A percentile compares a stretch with the other conserved stretches of the same genome.
Conservation (phyloP, 1,140 invertebrate genomes). For the Chironomus tepperi region DNA sequence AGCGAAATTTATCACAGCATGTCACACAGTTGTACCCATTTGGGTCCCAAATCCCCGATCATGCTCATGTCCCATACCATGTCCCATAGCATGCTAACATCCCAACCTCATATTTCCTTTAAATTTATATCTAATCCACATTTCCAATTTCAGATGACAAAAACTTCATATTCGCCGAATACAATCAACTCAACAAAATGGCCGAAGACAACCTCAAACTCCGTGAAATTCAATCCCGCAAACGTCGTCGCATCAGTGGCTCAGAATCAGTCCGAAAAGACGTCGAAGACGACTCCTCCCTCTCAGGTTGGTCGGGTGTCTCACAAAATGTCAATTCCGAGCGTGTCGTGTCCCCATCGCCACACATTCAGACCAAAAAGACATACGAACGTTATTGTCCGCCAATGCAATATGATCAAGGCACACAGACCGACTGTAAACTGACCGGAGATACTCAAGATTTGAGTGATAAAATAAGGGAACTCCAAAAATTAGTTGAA, state of each 20-base stretch:
- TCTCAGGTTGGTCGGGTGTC: not conserved
- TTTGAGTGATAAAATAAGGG: not conserved
- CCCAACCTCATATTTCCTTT: no score
- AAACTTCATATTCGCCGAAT: slow-evolving; percentile 2
- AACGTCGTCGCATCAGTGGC: slow-evolving; percentile 2
- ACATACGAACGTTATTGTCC: not conserved
- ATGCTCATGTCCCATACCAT: no score
- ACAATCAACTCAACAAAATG: not conserved
- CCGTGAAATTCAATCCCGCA: not conserved
- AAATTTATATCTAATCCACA: no score
- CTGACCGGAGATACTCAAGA: not conserved
- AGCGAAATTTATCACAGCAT: no score
- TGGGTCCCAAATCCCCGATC: no score
- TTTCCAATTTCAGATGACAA: not conserved
- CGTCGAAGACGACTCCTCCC: not conserved
- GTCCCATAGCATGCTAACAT: no score
- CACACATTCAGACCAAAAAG: not conserved
- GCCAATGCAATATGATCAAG: slow-evolving; percentile 19
- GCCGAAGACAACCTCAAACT: not conserved
- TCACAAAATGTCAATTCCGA: not conserved
- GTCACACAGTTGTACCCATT: no score
- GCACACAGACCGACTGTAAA: not conserved
- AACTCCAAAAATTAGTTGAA: not conserved
- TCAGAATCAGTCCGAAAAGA: not conserved
- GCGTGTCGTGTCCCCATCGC: not conserved